Evolutionary conservation across 2,888 invertebrate species (phyloP), one percentile per base, ranked within the genome.

Genomic region (Mimas tiliae): DNA sequence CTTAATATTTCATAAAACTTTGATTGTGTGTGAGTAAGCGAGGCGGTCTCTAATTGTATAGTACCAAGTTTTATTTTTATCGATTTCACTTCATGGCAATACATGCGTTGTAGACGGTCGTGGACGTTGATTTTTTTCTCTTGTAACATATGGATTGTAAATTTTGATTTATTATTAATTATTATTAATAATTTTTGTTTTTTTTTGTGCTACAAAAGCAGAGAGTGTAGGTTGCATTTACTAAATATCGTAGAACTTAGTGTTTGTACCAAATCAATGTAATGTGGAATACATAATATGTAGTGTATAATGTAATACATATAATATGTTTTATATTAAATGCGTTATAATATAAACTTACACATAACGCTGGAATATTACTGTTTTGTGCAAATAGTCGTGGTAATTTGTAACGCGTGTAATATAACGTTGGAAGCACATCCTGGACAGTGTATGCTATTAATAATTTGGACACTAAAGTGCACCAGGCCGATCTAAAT

Each of bases 191-290:
- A 38, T 16, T 34, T 38, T 70, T 73, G 78, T 74, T 72, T 70
- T 74, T 80, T 74, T 75, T 74, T 84, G 81, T 82, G 84, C 84
- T 80, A 83, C 76, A 70, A 74, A 74, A 80, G 82, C 78, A 74
- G 78, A 80, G 86, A 80, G 84, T 88, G 87, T 90, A 91, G 89
- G 81, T 88, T 92, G 93, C 93, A 93, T 93, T 93, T 93, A 93
- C 93, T 93, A 93, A 63, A 92, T 93, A 87, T 90, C 76, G 82
- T 91, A 92, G 90, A 79, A 66, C 73, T 84, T 91, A 90, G 88
- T 84, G 88, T 89, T 90, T 87, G 88, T 92, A 92, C 93, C 93
- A 91, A 93, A 92, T 90, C 81, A 82, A 84, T 84, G 75, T 83
- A 83, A 82, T 79, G 82, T 79, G 82, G 78, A 81, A 78, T 83